Evolutionary conservation across 2,113 vertebrate species (phyloP).

Genomic region (Erpornis zantholeuca): DNA sequence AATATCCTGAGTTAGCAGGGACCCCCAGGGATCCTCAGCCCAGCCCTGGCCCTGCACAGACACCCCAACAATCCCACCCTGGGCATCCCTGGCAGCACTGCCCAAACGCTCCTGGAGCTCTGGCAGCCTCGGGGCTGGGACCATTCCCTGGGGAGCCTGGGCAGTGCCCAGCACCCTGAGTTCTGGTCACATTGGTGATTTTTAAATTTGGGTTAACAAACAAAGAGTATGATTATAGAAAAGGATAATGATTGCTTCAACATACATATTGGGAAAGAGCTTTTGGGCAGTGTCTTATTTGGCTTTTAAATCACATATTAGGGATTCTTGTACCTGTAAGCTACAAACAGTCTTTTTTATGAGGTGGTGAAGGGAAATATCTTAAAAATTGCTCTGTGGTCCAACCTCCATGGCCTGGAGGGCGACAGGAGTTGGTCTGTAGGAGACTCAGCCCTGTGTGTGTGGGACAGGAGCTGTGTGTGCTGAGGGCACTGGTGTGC

Average conservation of each 20-base stretch:
- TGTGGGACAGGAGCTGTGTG: background rate
- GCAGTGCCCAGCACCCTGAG: background rate
- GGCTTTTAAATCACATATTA: background rate
- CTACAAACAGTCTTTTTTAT: background rate
- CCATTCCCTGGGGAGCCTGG: background rate
- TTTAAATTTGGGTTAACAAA: background rate
- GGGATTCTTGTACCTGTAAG: background rate
- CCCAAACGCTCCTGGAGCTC: background rate
- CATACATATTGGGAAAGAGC: background rate
- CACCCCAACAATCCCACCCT: background rate
- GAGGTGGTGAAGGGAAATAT: background rate
- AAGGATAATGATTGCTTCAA: background rate
- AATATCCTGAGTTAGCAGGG: background rate
- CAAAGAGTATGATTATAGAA: background rate
- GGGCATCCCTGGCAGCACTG: background rate
- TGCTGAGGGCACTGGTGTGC: background rate
- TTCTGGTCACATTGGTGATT: background rate
- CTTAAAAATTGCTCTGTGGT: background rate
- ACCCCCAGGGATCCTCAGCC: rapidly evolving
- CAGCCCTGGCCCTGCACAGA: background rate
- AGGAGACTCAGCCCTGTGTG: background rate
- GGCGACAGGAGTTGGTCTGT: background rate
- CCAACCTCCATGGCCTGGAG: background rate
- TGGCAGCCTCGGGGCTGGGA: background rate
- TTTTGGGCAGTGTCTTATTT: background rate